These are phyloP conservation scores for Actinemys pallida DNA, from an alignment of 2,113 vertebrate species.

Conservation along the genomic window DNA sequence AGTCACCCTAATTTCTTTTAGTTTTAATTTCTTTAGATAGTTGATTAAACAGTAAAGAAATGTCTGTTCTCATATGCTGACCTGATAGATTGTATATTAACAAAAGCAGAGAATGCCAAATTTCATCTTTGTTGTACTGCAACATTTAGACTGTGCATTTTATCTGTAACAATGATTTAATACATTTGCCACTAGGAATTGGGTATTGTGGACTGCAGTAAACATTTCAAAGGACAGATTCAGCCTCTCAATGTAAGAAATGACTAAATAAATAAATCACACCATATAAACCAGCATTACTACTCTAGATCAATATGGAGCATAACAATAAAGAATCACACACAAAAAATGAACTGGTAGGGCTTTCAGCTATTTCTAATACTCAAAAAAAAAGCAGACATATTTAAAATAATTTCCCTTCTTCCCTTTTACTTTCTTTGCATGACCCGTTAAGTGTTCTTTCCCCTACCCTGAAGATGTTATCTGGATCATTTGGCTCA, in stretches of 20 bases:
- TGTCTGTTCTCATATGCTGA: slow-evolving; percentile 29
- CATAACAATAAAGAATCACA: not conserved
- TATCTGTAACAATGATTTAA: slow-evolving; percentile 17
- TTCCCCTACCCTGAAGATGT: too few species aligned
- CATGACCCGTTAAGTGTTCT: not conserved
- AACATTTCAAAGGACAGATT: slow-evolving; percentile 30
- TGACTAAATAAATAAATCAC: slow-evolving; percentile 10
- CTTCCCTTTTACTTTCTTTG: not conserved
- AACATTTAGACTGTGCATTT: not conserved
- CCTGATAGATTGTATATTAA: slow-evolving; percentile 34
- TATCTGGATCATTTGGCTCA: not conserved
- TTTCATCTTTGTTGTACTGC: slow-evolving; percentile 36
- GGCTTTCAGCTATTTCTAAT: not conserved
- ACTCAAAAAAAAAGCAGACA: not conserved
- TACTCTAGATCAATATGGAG: not conserved
- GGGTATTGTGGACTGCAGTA: not conserved
- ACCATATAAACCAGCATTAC: slow-evolving; percentile 21
- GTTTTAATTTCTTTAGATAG: slow-evolving; percentile 19
- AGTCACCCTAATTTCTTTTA: slow-evolving; percentile 34
- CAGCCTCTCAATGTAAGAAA: slow-evolving; percentile 11
- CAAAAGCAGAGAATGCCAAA: slow-evolving; percentile 31
- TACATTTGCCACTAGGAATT: not conserved
- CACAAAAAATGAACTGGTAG: not conserved
- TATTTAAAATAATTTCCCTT: not conserved
- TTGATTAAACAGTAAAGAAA: slow-evolving; percentile 62